Conservation (phyloP, 1,140 invertebrate genomes). For the Lepidotrigona ventralis region DNA sequence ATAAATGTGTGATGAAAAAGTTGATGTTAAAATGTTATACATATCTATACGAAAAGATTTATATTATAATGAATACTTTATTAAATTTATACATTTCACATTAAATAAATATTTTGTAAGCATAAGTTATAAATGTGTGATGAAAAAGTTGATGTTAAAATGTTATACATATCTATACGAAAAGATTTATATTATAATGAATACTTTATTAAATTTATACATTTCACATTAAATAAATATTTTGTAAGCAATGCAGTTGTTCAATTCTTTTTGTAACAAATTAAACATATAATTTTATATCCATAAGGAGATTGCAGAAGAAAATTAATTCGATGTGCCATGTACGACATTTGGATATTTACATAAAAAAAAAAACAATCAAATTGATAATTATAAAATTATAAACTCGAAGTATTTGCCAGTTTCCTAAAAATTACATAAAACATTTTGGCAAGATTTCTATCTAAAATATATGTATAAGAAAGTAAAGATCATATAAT, state of each 20-base stretch:
- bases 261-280: slow-evolving; percentile 15
- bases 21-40: slow-evolving; percentile 15
- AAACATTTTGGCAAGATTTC: slow-evolving; percentile 44
- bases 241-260: slow-evolving; percentile 37
- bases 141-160: background rate
- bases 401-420: slow-evolving; percentile 7
- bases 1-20: background rate
- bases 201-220: slow-evolving; percentile 59
- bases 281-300: slow-evolving; percentile 5
- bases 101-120: slow-evolving; percentile 64
- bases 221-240: slow-evolving; percentile 62
- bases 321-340: background rate
- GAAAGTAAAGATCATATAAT: slow-evolving; percentile 48
- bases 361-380: background rate
- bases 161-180: slow-evolving; percentile 1
- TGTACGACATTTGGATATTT: slow-evolving; percentile 4
- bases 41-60: background rate
- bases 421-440: slow-evolving; percentile 1
- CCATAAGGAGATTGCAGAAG: no score
- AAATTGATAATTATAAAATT: slow-evolving; percentile 1
- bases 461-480: slow-evolving; percentile 16
- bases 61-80: slow-evolving; percentile 49
- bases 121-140: background rate
- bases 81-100: slow-evolving; percentile 59
- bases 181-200: slow-evolving; percentile 29